Percentiles rank a stretch among this genome's conserved stretches.
Evolutionary conservation across 2,797 vertebrate species (phyloP).

Genomic region (Nyctalus aviator): DNA sequence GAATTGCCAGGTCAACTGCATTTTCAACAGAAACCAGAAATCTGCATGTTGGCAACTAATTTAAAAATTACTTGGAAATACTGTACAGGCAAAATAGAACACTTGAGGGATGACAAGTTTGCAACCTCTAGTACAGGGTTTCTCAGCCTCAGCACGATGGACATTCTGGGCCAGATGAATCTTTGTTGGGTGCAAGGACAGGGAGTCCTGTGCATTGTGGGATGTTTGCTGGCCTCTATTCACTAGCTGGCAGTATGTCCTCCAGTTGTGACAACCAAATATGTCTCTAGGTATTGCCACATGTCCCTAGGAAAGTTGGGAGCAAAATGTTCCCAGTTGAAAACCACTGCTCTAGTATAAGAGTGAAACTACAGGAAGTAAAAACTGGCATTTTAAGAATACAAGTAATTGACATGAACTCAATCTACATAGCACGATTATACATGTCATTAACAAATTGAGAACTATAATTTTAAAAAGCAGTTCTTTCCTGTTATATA

Average conservation of each 20-base stretch:
- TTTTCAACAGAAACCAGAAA: constrained; percentile 55
- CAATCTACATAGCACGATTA: neutral
- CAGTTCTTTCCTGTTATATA: constrained; percentile 16
- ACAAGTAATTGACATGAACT: constrained; percentile 3
- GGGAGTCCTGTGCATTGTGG: neutral
- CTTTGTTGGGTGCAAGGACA: neutral
- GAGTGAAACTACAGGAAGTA: neutral
- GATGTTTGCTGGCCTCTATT: neutral
- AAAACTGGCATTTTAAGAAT: constrained; percentile 45
- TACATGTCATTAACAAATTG: constrained; percentile 32
- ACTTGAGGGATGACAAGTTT: neutral
- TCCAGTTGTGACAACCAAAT: constrained; percentile 31
- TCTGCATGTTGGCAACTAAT: neutral
- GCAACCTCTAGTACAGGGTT: neutral
- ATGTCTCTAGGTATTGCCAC: neutral
- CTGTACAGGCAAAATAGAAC: neutral
- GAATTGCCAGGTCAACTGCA: neutral
- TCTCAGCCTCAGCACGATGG: neutral
- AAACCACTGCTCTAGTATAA: neutral
- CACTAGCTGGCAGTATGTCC: neutral
- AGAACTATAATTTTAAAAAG: constrained; percentile 25
- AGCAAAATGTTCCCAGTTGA: neutral
- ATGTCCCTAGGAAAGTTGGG: neutral
- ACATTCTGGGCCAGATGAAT: neutral
- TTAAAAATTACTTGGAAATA: constrained; percentile 47